Evolutionary conservation across 1,140 invertebrate genomes (phyloP).

Genomic region (Nephila pilipes): DNA sequence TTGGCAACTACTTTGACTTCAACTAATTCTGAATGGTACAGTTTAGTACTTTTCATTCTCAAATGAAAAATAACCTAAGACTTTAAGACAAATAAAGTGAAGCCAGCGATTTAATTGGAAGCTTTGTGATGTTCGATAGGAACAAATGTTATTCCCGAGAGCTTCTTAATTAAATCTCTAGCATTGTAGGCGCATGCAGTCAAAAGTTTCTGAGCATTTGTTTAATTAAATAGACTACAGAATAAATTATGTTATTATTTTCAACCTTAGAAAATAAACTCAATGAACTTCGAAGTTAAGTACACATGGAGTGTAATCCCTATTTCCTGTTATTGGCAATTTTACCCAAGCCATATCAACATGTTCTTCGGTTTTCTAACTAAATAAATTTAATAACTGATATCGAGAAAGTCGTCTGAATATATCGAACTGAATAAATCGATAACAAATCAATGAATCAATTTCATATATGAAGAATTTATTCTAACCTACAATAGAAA

Average conservation of each 20-base stretch:
- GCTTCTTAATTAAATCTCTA: neutral
- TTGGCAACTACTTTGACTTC: too few species aligned
- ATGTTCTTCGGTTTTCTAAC: neutral
- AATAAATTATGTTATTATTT: constrained; percentile 7
- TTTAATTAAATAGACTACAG: constrained; percentile 9
- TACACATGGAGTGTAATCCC: neutral
- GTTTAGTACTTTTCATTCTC: too few species aligned
- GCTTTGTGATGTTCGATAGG: neutral
- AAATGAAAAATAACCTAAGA: neutral
- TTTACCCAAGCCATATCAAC: neutral
- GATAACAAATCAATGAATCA: too few species aligned
- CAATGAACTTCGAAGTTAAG: neutral
- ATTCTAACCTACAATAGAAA: too few species aligned
- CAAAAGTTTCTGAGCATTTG: constrained; percentile 13
- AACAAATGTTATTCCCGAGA: constrained; percentile 7
- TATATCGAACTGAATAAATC: neutral
- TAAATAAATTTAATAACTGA: neutral
- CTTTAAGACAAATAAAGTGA: neutral
- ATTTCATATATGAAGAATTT: too few species aligned
- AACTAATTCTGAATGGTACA: too few species aligned
- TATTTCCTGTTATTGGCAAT: neutral
- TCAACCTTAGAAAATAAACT: neutral
- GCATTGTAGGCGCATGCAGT: neutral
- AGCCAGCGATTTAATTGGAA: neutral
- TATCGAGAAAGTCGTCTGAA: neutral